Evolutionary conservation across 1,140 invertebrate genomes (phyloP).

Genomic region (Charaxes varanes): DNA sequence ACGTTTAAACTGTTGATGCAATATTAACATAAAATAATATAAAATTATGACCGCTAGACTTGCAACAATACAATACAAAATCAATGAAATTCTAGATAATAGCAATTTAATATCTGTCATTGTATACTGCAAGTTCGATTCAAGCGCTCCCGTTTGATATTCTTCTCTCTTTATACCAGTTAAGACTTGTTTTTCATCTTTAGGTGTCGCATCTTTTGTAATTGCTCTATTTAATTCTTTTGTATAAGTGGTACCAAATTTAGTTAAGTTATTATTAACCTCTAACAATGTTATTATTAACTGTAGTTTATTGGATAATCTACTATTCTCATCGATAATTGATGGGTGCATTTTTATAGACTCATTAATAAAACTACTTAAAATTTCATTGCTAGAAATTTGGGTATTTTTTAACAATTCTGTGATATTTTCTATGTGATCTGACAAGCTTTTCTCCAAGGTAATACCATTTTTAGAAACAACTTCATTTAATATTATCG

Average conservation of each 20-base stretch:
- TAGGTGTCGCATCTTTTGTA: neutral
- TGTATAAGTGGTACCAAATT: neutral
- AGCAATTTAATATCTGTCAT: neutral
- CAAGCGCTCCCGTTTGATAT: neutral
- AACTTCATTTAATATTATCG: too few species aligned
- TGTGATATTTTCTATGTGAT: too few species aligned
- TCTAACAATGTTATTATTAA: neutral
- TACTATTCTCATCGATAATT: too few species aligned
- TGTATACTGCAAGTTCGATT: neutral
- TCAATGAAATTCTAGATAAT: too few species aligned
- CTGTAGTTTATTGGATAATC: neutral
- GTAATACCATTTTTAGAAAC: too few species aligned
- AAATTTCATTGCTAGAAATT: too few species aligned
- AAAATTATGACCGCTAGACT: neutral
- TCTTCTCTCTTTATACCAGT: neutral
- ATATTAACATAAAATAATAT: neutral
- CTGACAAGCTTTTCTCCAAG: too few species aligned
- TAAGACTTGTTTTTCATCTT: neutral
- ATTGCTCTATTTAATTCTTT: neutral
- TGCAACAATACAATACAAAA: conserved; percentile 3
- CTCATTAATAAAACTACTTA: too few species aligned
- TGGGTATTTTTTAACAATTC: too few species aligned
- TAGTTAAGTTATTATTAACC: conserved; percentile 2
- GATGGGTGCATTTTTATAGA: too few species aligned
- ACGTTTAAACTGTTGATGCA: neutral